These are phyloP conservation scores for Strigamia crassipes DNA, from an alignment of 2,888 invertebrate genomes.

Conservation along the genomic window DNA sequence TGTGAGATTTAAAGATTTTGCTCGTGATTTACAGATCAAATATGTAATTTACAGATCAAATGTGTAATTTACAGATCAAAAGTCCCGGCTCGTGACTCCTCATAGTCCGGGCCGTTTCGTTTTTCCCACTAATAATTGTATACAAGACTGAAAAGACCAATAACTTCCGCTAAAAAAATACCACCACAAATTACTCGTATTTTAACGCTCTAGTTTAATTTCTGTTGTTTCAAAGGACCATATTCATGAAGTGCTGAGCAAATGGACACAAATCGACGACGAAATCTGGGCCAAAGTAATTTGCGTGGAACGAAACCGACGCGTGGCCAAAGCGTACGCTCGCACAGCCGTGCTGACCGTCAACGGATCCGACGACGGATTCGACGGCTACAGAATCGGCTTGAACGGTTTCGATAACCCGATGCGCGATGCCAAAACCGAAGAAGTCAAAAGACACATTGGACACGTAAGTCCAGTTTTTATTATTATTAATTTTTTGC, in stretches of 20 bases:
- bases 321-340: conserved; percentile 97
- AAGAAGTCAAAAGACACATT: conserved; percentile 90
- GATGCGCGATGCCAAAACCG: conserved; percentile 89
- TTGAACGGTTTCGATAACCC: conserved; percentile 96
- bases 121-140: too few relatives aligned
- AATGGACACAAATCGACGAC: conserved; percentile 96
- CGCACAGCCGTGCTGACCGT: conserved; percentile 93
- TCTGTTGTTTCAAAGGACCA: conserved; percentile 95
- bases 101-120: too few relatives aligned
- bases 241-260: conserved; percentile 93
- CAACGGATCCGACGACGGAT: conserved; percentile 93
- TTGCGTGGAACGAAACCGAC: conserved; percentile 90
- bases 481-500: too few relatives aligned
- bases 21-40: too few relatives aligned
- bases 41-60: too few relatives aligned
- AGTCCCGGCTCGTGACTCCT: too few relatives aligned
- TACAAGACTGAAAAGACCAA: too few relatives aligned
- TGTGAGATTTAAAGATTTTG: too few relatives aligned
- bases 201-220: too few relatives aligned
- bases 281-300: conserved; percentile 99
- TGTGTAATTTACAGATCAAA: too few relatives aligned
- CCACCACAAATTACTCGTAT: too few relatives aligned
- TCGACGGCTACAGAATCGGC: conserved; percentile 97
- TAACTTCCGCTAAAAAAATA: too few relatives aligned
- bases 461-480: conserved; percentile 73